phyloP scores from a whole-genome alignment of 2,113 vertebrate species.

The Copsychus sechellarum region DNA sequence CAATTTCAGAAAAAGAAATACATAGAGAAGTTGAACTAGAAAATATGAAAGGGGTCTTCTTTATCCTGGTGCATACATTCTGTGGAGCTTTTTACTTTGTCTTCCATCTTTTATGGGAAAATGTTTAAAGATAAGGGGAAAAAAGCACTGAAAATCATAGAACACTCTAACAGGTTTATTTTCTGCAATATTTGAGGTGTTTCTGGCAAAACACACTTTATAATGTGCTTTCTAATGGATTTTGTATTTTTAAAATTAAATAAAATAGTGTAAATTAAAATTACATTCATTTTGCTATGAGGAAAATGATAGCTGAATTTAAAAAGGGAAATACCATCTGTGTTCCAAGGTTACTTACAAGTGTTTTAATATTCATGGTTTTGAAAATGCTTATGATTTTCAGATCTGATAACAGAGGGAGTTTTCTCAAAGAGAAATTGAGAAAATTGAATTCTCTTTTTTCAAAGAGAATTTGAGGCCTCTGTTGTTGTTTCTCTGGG shows the following conservation, averaged over 20 bases:
- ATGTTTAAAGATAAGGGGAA: not conserved
- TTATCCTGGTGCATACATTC: not conserved
- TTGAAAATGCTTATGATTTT: not conserved
- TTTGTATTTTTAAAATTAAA: conserved; percentile 24
- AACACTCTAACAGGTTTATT: conserved; percentile 22
- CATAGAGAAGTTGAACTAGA: not conserved
- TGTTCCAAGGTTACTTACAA: not conserved
- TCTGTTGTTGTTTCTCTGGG: not conserved
- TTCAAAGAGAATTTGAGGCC: not conserved
- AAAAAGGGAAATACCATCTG: not conserved
- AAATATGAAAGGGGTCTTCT: not conserved
- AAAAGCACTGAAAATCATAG: not conserved
- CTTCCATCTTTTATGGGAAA: not conserved
- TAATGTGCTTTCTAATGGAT: conserved; percentile 8
- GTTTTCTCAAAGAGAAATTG: too few species aligned
- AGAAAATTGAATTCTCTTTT: too few species aligned
- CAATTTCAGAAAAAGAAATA: not conserved
- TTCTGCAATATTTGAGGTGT: not conserved
- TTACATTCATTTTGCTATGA: not conserved
- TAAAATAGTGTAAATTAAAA: not conserved
- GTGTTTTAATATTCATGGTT: not conserved
- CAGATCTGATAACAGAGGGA: not conserved
- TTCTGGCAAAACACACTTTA: conserved; percentile 18
- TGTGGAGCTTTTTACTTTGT: not conserved
- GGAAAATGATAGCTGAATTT: not conserved